Conservation (phyloP, 2,113 vertebrate species). For the Hippocampus comes region DNA sequence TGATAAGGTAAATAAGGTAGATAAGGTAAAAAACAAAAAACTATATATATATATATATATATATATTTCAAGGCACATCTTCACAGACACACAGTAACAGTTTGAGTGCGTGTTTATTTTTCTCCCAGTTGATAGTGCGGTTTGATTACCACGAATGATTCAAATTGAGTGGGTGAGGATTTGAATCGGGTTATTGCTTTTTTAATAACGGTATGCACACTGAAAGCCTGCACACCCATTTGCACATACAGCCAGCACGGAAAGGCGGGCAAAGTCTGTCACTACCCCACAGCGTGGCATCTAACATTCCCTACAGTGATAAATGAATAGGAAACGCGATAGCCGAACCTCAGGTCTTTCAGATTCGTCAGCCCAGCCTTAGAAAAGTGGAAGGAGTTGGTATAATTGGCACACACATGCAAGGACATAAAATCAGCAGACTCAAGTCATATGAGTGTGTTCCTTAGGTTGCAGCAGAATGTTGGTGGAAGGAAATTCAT, state of each 20-base stretch:
- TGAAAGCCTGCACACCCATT: not conserved
- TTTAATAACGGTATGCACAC: not conserved
- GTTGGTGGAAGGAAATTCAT: constrained; percentile 44
- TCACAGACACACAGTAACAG: not conserved
- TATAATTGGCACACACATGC: constrained; percentile 40
- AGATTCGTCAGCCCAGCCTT: constrained; percentile 25
- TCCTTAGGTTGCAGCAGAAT: constrained; percentile 42
- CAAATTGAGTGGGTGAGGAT: not conserved
- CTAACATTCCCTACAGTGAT: constrained; percentile 50
- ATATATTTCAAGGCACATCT: not conserved
- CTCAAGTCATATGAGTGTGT: constrained; percentile 18
- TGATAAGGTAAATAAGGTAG: not conserved
- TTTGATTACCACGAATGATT: constrained; percentile 16
- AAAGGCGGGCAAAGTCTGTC: constrained; percentile 46
- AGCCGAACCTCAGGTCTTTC: constrained; percentile 38
- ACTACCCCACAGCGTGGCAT: constrained; percentile 43
- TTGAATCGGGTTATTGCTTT: not conserved
- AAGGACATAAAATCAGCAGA: constrained; percentile 34
- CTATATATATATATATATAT: not conserved
- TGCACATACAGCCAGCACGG: constrained; percentile 10
- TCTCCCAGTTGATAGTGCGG: not conserved
- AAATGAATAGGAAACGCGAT: constrained; percentile 50
- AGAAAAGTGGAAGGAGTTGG: constrained; percentile 9
- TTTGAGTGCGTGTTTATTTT: not conserved
- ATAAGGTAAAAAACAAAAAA: not conserved